phyloP scores from a whole-genome alignment of 1,140 invertebrate genomes.

The Tyrophagus putrescentiae region DNA sequence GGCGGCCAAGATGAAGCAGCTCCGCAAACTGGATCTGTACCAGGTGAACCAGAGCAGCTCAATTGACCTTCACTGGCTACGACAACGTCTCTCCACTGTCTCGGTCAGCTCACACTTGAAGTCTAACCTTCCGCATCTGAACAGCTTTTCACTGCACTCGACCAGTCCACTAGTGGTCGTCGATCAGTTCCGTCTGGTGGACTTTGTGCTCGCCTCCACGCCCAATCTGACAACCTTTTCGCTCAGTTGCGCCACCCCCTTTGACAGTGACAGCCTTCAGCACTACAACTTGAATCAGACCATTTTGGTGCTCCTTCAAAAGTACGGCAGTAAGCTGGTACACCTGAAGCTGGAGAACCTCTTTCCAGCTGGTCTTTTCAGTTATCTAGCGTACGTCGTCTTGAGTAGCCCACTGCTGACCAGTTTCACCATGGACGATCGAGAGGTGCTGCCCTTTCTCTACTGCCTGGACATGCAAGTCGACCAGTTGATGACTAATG shows the following conservation, averaged over 20 bases:
- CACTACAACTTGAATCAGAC: constrained; percentile 11
- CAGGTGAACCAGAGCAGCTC: constrained; percentile 4
- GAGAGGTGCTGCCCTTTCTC: not conserved
- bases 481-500: not conserved
- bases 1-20: constrained; percentile 2
- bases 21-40: constrained; percentile 1
- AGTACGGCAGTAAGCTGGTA: not conserved
- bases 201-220: not conserved
- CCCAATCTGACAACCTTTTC: not conserved
- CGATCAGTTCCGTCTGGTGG: constrained; percentile 1
- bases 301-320: not conserved
- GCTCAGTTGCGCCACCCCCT: not conserved
- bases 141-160: not conserved
- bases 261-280: not conserved
- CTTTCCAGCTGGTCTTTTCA: not conserved
- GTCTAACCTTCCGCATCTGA: not conserved
- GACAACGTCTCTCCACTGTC: not conserved
- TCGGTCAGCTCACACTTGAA: not conserved
- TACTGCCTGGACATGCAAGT: not conserved
- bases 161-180: not conserved
- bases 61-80: not conserved
- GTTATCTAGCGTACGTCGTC: not conserved
- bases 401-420: not conserved
- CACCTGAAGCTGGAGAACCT: not conserved
- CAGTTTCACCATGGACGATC: not conserved